Evolutionary conservation across 2,113 vertebrate species (phyloP).

Genomic region (Peromyscus maniculatus): DNA sequence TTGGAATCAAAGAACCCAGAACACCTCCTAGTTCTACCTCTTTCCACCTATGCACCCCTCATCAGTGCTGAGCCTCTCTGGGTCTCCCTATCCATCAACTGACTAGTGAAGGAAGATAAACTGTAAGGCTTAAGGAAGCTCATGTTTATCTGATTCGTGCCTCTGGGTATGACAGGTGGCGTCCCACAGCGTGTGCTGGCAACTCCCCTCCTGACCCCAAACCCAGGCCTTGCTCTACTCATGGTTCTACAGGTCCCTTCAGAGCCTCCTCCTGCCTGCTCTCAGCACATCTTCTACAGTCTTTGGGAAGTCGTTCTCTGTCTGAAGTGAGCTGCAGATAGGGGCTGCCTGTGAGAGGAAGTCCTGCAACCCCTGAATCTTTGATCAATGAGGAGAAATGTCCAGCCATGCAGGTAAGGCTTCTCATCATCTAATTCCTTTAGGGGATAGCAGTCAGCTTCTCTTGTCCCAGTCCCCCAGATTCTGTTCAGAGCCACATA

Average conservation of each 20-base stretch:
- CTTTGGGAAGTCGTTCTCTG: constrained; percentile 33
- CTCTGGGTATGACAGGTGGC: neutral
- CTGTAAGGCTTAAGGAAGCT: accelerated
- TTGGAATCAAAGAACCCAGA: neutral
- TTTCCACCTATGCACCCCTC: neutral
- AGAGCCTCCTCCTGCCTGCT: neutral
- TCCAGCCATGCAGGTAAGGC: neutral
- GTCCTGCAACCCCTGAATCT: neutral
- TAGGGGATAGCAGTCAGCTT: neutral
- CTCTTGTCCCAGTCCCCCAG: accelerated
- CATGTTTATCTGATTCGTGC: accelerated
- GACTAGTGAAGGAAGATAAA: neutral
- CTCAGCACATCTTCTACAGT: neutral
- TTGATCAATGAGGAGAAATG: neutral
- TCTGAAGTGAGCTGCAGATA: neutral
- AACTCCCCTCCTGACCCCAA: neutral
- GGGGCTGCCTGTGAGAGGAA: neutral
- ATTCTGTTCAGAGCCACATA: neutral
- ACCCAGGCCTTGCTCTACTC: accelerated
- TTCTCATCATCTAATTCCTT: neutral
- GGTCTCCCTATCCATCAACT: neutral
- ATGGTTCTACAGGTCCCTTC: accelerated
- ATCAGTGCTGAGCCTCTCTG: neutral
- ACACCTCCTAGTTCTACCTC: neutral
- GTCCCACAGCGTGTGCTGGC: accelerated